These are phyloP conservation scores for Hyposoter didymator DNA, from an alignment of 2,888 invertebrate genomes.

Conservation along the genomic window DNA sequence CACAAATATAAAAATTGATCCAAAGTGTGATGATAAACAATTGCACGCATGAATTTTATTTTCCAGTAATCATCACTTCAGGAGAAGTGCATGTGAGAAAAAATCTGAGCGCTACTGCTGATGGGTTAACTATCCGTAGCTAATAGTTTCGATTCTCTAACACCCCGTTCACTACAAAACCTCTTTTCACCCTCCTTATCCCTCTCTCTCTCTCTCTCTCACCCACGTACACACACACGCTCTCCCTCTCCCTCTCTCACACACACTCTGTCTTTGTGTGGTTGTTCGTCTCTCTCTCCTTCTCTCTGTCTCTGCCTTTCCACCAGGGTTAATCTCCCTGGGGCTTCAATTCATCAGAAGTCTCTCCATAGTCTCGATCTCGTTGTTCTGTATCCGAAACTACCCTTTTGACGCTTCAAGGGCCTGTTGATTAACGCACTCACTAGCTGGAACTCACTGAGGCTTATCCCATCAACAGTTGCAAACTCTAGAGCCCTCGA, in stretches of 20 bases:
- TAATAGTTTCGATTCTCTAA: slow-evolving; percentile 36
- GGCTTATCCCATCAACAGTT: slow-evolving; percentile 52
- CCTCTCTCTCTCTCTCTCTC: background rate
- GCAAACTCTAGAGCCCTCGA: slow-evolving; percentile 45
- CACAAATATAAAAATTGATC: too few species aligned
- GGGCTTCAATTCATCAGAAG: slow-evolving; percentile 47
- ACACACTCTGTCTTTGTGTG: background rate
- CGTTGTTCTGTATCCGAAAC: slow-evolving; percentile 47
- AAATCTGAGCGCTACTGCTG: too few species aligned
- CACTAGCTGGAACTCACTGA: slow-evolving; percentile 49
- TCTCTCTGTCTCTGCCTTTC: slow-evolving; percentile 2
- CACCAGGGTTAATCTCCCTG: slow-evolving; percentile 34
- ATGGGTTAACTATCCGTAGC: slow-evolving; percentile 14
- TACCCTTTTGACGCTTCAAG: slow-evolving; percentile 54
- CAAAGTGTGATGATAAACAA: too few species aligned
- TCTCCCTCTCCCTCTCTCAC: background rate
- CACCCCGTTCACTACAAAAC: background rate
- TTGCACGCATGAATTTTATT: too few species aligned
- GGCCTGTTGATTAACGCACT: slow-evolving; percentile 63
- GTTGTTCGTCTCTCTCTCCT: background rate
- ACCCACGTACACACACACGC: background rate
- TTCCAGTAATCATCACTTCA: too few species aligned
- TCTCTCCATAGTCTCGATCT: slow-evolving; percentile 36
- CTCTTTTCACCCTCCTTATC: background rate
- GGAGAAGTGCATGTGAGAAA: too few species aligned